Evolutionary conservation across 2,113 vertebrate genomes (phyloP).

Genomic region (Vulpes lagopus): DNA sequence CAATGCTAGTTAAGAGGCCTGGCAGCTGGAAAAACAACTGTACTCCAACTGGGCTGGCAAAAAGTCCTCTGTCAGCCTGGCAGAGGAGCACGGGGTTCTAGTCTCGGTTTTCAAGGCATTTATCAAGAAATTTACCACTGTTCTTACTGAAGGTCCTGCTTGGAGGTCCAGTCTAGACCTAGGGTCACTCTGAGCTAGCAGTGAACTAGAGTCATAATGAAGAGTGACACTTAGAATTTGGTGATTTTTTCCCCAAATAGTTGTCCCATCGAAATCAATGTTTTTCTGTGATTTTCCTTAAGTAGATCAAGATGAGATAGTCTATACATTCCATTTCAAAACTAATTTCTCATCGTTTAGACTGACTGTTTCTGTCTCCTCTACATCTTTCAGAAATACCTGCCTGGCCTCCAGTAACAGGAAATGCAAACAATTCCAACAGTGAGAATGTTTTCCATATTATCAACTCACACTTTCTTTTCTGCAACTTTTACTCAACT

Average conservation of each 20-base stretch:
- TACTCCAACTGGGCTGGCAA: neutral
- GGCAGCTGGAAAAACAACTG: neutral
- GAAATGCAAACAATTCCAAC: neutral
- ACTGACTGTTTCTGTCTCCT: neutral
- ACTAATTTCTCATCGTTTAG: neutral
- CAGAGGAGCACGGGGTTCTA: neutral
- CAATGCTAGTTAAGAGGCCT: neutral
- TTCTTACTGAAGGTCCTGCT: neutral
- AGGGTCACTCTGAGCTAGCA: neutral
- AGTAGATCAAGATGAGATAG: neutral
- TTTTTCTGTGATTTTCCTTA: neutral
- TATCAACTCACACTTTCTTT: neutral
- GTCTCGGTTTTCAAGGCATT: neutral
- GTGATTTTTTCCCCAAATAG: neutral
- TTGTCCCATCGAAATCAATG: neutral
- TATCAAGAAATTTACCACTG: neutral
- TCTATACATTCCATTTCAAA: neutral
- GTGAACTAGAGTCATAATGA: neutral
- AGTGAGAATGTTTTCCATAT: neutral
- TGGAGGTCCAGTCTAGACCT: neutral
- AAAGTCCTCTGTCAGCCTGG: neutral
- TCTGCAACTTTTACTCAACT: neutral
- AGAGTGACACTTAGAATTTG: neutral
- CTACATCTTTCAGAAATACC: slow-evolving; percentile 16
- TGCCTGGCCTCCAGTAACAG: neutral